These are phyloP conservation scores for Stenolophus ochropezus DNA, from an alignment of 2,888 invertebrate genomes.

Conservation along the genomic window DNA sequence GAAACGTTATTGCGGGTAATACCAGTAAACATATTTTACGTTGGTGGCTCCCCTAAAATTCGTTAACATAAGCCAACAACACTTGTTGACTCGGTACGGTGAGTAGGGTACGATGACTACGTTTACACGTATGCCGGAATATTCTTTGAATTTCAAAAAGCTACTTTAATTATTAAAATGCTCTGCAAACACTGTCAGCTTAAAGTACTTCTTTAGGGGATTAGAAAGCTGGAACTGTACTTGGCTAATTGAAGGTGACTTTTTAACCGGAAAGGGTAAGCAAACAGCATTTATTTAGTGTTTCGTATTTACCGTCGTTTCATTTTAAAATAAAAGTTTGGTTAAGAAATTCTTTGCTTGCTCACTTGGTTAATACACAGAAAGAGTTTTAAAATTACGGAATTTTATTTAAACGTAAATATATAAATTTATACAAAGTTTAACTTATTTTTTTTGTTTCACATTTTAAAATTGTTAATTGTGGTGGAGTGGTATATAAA, in stretches of 20 bases:
- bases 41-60: conserved; percentile 31
- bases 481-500: too few relatives aligned
- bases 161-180: conserved; percentile 26
- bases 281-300: neutral
- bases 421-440: neutral
- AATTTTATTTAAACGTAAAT: neutral
- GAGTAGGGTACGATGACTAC: conserved; percentile 5
- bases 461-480: too few relatives aligned
- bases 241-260: conserved; percentile 6
- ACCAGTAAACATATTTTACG: conserved; percentile 32
- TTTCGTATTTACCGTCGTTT: neutral
- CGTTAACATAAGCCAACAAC: conserved; percentile 37
- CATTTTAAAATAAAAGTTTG: neutral
- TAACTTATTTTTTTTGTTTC: neutral
- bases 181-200: neutral
- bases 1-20: conserved; percentile 21
- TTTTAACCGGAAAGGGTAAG: neutral
- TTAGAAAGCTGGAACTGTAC: neutral
- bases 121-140: conserved; percentile 21
- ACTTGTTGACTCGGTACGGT: conserved; percentile 27
- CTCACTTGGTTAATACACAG: neutral
- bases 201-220: neutral
- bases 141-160: conserved; percentile 18
- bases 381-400: neutral
- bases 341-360: neutral